Evolutionary conservation across 2,888 invertebrate species (phyloP).

Genomic region (Eilema caniola): DNA sequence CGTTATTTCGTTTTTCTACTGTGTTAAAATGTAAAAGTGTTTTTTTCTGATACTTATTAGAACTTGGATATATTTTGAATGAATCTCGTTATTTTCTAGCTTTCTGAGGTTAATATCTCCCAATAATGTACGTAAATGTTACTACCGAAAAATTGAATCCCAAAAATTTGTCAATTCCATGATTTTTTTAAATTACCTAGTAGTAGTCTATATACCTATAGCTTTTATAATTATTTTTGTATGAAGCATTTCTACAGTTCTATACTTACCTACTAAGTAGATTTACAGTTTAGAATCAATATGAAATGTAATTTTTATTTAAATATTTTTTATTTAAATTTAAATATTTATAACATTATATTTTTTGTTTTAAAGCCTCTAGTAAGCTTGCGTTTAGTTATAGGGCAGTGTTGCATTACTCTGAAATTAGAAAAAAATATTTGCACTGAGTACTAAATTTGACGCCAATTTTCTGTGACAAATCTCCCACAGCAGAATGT

Average conservation of each 20-base stretch:
- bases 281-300: constrained; percentile 9
- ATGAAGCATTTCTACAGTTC: constrained; percentile 36
- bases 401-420: neutral
- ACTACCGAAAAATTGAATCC: constrained; percentile 1
- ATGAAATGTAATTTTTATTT: constrained; percentile 1
- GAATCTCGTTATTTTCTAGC: neutral
- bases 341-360: too few species aligned
- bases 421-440: neutral
- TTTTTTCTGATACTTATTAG: too few species aligned
- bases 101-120: too few species aligned
- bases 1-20: too few species aligned
- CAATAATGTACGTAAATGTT: constrained; percentile 17
- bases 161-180: constrained; percentile 24
- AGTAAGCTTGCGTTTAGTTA: neutral
- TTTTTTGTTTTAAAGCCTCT: neutral
- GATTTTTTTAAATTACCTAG: constrained; percentile 8
- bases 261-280: constrained; percentile 17
- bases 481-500: too few species aligned
- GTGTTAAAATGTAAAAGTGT: too few species aligned
- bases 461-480: too few species aligned
- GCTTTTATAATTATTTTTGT: constrained; percentile 37
- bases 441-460: neutral
- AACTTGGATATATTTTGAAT: too few species aligned
- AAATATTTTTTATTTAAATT: too few species aligned
- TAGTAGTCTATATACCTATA: constrained; percentile 14